Conservation (phyloP, 1,140 invertebrate species). For the Cydia strobilella region DNA sequence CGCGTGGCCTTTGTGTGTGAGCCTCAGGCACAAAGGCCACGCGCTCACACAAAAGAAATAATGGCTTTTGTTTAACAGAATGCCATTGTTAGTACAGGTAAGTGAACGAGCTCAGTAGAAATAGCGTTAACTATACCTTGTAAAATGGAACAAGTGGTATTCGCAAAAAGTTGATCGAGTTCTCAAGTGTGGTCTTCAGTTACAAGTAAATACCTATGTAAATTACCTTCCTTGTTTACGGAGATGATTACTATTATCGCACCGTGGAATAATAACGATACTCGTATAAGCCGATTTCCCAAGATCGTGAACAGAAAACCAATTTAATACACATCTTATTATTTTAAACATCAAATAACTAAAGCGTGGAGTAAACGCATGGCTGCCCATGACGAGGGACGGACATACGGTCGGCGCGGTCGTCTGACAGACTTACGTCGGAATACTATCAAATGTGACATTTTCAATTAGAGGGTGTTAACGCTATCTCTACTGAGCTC, state of each 20-base stretch:
- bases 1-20: too few species aligned
- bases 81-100: too few species aligned
- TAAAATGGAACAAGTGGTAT: too few species aligned
- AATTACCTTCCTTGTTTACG: not conserved
- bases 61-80: too few species aligned
- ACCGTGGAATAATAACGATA: constrained; percentile 4
- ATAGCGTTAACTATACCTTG: too few species aligned
- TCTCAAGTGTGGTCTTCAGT: not conserved
- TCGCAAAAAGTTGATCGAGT: too few species aligned
- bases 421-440: not conserved
- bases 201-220: constrained; percentile 1
- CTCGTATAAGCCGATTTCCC: constrained; percentile 6
- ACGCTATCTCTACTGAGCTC: too few species aligned
- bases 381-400: not conserved
- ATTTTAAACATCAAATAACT: constrained; percentile 19
- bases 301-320: constrained; percentile 13
- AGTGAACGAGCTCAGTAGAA: too few species aligned
- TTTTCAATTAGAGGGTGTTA: too few species aligned
- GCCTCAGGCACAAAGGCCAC: too few species aligned
- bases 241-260: not conserved
- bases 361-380: constrained; percentile 11
- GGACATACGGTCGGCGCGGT: not conserved
- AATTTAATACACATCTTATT: constrained; percentile 20
- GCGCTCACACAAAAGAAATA: too few species aligned
- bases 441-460: too few species aligned